A percentile compares a stretch with the other conserved stretches of the same genome.
Conservation (phyloP, 2,113 vertebrate species). For the Haemorhous mexicanus region DNA sequence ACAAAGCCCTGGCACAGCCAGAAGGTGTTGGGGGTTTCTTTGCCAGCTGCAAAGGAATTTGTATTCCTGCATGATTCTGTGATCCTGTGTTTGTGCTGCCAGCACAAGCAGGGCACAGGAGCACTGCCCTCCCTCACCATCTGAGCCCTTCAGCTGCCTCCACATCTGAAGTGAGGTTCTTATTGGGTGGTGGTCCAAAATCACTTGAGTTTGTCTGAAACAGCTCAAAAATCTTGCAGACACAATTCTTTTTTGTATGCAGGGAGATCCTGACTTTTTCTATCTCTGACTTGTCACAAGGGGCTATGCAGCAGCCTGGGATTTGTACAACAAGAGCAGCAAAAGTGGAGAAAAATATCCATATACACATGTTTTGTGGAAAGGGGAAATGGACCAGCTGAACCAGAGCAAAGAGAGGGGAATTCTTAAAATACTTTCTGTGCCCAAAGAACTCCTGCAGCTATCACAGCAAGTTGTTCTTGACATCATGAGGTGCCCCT, state of each 20-base stretch:
- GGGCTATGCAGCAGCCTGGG: background rate
- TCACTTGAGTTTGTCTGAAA: background rate
- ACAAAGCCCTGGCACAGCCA: background rate
- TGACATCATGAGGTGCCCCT: background rate
- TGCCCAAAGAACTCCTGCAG: background rate
- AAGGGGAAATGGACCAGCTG: background rate
- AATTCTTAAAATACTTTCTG: background rate
- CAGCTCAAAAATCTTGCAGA: background rate
- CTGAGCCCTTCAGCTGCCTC: background rate
- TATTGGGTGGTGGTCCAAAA: background rate
- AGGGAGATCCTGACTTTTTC: background rate
- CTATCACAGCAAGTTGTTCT: background rate
- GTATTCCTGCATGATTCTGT: background rate
- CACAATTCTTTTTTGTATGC: background rate
- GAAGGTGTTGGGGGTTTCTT: background rate
- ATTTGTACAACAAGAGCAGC: background rate
- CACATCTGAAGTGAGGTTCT: background rate
- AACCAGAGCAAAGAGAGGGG: background rate
- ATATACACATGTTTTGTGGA: background rate
- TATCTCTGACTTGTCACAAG: background rate
- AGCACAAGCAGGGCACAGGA: background rate
- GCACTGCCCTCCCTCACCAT: background rate
- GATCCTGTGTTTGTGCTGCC: background rate
- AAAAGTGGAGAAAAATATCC: background rate
- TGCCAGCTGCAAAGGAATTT: background rate